phyloP scores from a whole-genome alignment of 92 coral and sea anemone genomes.

The Epizoanthus scotinus region DNA sequence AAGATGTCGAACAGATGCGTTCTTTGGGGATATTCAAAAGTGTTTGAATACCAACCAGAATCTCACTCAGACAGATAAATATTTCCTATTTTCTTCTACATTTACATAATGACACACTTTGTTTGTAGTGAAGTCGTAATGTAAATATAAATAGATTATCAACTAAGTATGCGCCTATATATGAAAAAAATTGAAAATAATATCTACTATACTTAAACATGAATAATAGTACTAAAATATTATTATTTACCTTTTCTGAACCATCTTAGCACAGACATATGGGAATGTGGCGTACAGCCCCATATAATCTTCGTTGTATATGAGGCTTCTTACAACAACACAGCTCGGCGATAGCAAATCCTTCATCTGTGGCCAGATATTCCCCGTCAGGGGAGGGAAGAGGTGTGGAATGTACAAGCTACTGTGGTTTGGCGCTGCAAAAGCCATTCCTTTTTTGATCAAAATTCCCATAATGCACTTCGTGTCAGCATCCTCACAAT shows the following conservation, averaged over 20 bases:
- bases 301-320: conserved; percentile 20
- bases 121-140: too few relatives aligned
- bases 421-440: neutral
- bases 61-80: too few relatives aligned
- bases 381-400: conserved; percentile 3
- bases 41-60: too few relatives aligned
- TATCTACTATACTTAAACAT: too few relatives aligned
- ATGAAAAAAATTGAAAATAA: too few relatives aligned
- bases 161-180: too few relatives aligned
- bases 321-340: neutral
- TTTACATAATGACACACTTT: too few relatives aligned
- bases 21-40: too few relatives aligned
- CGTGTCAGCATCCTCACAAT: neutral
- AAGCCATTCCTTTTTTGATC: conserved; percentile 13
- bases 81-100: too few relatives aligned
- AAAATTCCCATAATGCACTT: neutral
- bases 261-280: conserved; percentile 14
- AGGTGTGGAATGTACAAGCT: neutral
- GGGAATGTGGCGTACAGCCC: conserved; percentile 5
- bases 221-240: too few relatives aligned
- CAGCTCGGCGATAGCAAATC: neutral
- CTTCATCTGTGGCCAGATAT: conserved; percentile 9
- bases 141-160: too few relatives aligned
- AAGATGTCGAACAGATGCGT: too few relatives aligned
- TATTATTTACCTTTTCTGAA: neutral